phyloP scores from a whole-genome alignment of 2,797 vertebrate species.

The Otus scops region DNA sequence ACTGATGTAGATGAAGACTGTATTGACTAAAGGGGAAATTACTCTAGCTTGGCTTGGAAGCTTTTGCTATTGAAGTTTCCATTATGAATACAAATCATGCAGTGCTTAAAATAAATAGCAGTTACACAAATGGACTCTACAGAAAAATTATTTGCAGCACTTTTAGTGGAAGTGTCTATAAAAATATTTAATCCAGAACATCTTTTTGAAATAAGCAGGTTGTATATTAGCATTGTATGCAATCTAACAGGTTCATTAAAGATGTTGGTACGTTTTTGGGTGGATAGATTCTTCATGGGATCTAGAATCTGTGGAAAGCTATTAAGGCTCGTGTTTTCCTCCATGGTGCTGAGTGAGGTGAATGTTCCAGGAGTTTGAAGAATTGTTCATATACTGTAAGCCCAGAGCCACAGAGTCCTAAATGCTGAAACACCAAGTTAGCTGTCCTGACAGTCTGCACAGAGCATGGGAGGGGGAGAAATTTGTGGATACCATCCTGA shows the following conservation, averaged over 20 bases:
- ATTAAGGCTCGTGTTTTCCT: background rate
- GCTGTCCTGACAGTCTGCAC: background rate
- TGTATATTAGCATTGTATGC: background rate
- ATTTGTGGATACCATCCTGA: background rate
- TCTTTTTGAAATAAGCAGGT: background rate
- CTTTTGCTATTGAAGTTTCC: conserved; percentile 32
- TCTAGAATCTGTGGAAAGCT: background rate
- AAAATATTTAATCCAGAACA: background rate
- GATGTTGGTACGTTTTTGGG: background rate
- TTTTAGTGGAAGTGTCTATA: background rate
- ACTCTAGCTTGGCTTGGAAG: background rate
- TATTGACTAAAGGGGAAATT: conserved; percentile 7
- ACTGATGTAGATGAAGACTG: background rate
- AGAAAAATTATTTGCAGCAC: background rate
- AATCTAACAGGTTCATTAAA: background rate
- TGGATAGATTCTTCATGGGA: background rate
- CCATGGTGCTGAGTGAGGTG: background rate
- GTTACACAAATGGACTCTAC: background rate
- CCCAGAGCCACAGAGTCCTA: background rate
- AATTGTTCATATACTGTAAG: background rate
- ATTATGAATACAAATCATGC: background rate
- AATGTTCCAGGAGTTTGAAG: background rate
- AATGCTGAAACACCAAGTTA: background rate
- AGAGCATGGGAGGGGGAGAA: background rate
- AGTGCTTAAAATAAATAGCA: conserved; percentile 26